phyloP scores from a whole-genome alignment of 1,140 invertebrate species.

The Protaetia brevitarsis region DNA sequence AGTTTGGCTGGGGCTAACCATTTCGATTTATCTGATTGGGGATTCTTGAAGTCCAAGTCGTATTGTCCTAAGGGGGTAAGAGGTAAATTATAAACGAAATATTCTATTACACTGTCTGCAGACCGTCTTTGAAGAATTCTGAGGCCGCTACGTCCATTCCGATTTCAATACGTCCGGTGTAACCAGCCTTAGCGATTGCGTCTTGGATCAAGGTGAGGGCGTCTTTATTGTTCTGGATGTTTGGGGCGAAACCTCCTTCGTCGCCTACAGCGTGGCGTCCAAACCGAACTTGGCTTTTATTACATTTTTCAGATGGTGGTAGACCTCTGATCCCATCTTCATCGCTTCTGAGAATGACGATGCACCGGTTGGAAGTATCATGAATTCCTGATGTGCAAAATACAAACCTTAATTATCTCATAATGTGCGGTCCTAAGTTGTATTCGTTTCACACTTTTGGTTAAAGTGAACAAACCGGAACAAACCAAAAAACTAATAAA shows the following conservation, averaged over 20 bases:
- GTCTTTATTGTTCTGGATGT: constrained; percentile 96
- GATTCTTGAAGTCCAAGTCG: constrained; percentile 98
- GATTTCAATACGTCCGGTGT: constrained; percentile 92
- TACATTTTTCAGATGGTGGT: constrained; percentile 94
- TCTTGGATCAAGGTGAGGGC: constrained; percentile 81
- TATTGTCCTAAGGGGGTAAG: constrained; percentile 59
- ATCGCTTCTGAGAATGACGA: constrained; percentile 91
- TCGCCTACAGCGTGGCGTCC: constrained; percentile 98
- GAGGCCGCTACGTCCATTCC: constrained; percentile 99
- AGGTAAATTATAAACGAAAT: not conserved
- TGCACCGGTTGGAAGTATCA: constrained; percentile 66
- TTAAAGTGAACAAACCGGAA: no score
- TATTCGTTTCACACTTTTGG: no score
- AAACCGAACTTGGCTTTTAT: constrained; percentile 94
- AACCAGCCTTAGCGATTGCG: constrained; percentile 92
- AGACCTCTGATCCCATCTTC: constrained; percentile 93
- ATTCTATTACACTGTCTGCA: not conserved
- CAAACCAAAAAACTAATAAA: no score
- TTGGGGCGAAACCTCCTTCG: constrained; percentile 99
- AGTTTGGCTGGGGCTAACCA: constrained; percentile 80
- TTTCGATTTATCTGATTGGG: constrained; percentile 75
- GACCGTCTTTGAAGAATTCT: constrained; percentile 78
- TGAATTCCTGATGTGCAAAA: constrained; percentile 48
- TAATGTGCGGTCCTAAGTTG: no score
- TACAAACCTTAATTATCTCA: no score